Percentiles rank a stretch among this genome's conserved stretches.
phyloP scores from a whole-genome alignment of 1,140 invertebrate species.

The Dreissena rostriformis region DNA sequence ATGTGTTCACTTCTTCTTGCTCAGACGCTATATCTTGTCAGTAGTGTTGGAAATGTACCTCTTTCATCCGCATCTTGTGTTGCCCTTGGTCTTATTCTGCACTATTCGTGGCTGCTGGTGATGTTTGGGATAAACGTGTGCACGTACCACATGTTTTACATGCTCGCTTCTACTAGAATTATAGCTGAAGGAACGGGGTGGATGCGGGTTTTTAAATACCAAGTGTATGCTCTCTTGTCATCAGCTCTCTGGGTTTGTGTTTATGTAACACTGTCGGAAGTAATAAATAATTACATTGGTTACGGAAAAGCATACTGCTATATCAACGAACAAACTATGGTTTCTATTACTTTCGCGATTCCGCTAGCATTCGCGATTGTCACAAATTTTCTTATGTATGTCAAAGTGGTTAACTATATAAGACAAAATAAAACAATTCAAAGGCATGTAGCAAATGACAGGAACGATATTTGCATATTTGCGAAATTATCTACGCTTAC shows the following conservation, averaged over 20 bases:
- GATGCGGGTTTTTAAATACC: neutral
- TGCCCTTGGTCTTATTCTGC: neutral
- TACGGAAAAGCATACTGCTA: conserved; percentile 32
- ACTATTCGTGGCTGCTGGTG: conserved; percentile 10
- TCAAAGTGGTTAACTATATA: conserved; percentile 21
- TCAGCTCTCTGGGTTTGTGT: neutral
- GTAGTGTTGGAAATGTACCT: neutral
- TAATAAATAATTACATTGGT: neutral
- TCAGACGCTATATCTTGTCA: conserved; percentile 6
- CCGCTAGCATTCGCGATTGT: conserved; percentile 18
- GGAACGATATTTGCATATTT: conserved; percentile 38
- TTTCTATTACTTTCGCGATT: conserved; percentile 28
- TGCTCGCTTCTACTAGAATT: neutral
- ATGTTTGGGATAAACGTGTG: conserved; percentile 41
- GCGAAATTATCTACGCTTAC: conserved; percentile 40
- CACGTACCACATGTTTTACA: conserved; percentile 45
- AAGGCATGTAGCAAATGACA: conserved; percentile 13
- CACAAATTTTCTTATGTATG: conserved; percentile 21
- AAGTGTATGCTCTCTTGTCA: neutral
- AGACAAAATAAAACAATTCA: neutral
- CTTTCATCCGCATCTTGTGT: neutral
- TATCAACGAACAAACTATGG: conserved; percentile 10
- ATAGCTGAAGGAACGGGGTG: neutral
- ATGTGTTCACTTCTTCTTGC: neutral
- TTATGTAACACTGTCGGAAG: neutral